Base-by-base conservation (phyloP, 2,113 vertebrate species). In the Mobula birostris region DNA sequence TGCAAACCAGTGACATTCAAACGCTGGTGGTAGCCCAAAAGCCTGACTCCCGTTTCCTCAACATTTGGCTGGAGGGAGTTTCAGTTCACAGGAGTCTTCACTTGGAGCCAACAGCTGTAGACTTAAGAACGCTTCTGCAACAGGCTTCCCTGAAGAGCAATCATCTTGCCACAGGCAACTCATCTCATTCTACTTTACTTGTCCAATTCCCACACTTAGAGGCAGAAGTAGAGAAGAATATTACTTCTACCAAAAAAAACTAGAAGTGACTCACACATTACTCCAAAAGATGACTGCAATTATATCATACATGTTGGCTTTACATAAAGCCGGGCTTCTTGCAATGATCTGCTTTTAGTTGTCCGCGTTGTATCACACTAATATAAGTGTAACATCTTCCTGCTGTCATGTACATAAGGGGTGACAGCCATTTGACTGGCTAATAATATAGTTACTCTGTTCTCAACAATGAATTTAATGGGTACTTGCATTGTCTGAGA, bases 161-260 rank as follows among this genome's bases (percentile, higher is more conserved):
- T 66, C 85, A 90, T 90, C 85, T 90, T 90, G 85, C 85, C 85
- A 90, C 61, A 68, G 85, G 85, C 29, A 68, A 27, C 85, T 90
- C 85, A 90, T 90, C 66, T 66, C 85, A 90, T 8, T n/a, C 21
- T 15, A 14, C 17, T 66, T n/a, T 66, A 66, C 66, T 90, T 36
- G 61, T 90, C 63, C 29, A 68, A 68, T 66, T 68, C 63, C 85
- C 29, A 32, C n/a, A n/a, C 85, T 90, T 90, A 17, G 61, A 66
- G 72, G 85, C 85, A 90, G 85, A 66, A 66, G 85, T 32, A 32
- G 85, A 90, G 29, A 90, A 32, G 61, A 68, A 68, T 90, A 70
- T 63, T 88, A 61, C 61, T 88, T 90, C 9, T 66, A 66, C n/a
- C 17, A 74, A 8, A 74, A 74, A 24, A 21, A 21, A 72, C 1